Percentiles rank a stretch among this genome's conserved stretches.
These are phyloP conservation scores for Neosilurus mollespiculum DNA, from an alignment of 2,797 vertebrate genomes.

Conservation along the genomic window DNA sequence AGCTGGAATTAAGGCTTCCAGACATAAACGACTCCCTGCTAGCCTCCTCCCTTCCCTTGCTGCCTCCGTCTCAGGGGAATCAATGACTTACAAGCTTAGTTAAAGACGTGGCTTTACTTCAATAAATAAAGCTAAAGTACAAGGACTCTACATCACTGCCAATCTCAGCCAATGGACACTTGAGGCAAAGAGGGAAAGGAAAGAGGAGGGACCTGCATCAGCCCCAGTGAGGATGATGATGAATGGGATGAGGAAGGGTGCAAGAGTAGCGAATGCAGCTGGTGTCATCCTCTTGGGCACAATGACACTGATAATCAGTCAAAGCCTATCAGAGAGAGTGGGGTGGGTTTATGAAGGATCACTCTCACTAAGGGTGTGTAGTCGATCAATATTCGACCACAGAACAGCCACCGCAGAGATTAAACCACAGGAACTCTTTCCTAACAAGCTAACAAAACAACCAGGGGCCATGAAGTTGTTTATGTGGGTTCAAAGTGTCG, in stretches of 20 bases:
- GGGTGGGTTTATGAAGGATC: constrained; percentile 38
- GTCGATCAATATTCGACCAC: constrained; percentile 29
- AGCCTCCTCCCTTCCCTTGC: not conserved
- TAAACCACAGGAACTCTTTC: constrained; percentile 19
- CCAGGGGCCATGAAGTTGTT: constrained; percentile 18
- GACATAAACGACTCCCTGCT: constrained; percentile 26
- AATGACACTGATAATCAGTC: constrained; percentile 54
- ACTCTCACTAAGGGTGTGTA: constrained; percentile 27
- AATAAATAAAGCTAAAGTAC: constrained; percentile 52
- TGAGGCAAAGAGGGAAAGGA: constrained; percentile 3
- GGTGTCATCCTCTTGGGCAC: constrained; percentile 39
- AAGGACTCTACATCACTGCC: constrained; percentile 46
- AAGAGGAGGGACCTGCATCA: constrained; percentile 27
- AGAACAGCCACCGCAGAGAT: constrained; percentile 10
- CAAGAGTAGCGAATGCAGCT: constrained; percentile 42
- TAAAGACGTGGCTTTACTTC: constrained; percentile 36
- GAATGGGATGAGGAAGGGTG: constrained; percentile 46
- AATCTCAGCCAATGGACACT: constrained; percentile 33
- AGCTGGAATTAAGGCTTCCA: constrained; percentile 61
- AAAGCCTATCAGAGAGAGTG: constrained; percentile 32
- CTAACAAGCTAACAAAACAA: constrained; percentile 18
- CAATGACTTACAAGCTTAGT: constrained; percentile 41
- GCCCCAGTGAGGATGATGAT: constrained; percentile 48
- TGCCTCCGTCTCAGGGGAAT: constrained; percentile 20
- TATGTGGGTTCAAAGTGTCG: constrained; percentile 10